Evolutionary conservation across 2,797 vertebrate species (phyloP), one percentile per base, ranked within the genome.

Genomic region (Gobionotothen gibberifrons): DNA sequence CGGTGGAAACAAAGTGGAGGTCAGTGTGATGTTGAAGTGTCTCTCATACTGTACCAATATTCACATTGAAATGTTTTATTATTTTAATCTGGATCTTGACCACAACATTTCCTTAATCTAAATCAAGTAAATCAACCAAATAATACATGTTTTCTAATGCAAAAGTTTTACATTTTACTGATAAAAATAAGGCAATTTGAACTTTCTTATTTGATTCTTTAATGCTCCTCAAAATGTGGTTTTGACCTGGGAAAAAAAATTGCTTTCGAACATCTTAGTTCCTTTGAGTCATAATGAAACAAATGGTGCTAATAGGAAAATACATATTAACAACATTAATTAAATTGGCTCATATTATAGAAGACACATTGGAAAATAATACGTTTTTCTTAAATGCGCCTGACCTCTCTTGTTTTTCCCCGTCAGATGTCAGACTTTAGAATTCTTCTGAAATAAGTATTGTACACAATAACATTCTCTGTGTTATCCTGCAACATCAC

Each of bases 391-490:
- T 7, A 36, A 36, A 36, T 36, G 12, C 15, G 19, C 21, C 21
- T 62, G 22, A 61, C n/a, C 47, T 70, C 22, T 64, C 17, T 49
- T 15, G 19, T 32, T 14, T 70, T 66, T 71, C 2, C 32, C 46
- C 69, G 29, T 62, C 48, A 39, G 49, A 26, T 59, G 52, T 68
- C 53, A 48, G 75, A 56, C 54, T 74, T 68, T 56, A 47, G 53
- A 73, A 58, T 56, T 55, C 77, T 72, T 48, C 60, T 56, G 48
- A 72, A 84, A 78, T 81, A 47, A 47, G 53, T 59, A 52, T 40
- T 56, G 64, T 63, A 19, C 29, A 78, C 72, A 75, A 78, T 74
- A 74, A 79, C 76, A 67, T 78, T 76, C 69, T 58, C 60, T 73
- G 73, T 58, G 40, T 83, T 69, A 61, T 70, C 59, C 72, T 48